Percentiles rank a stretch among this genome's conserved stretches.
phyloP scores from a whole-genome alignment of 2,113 vertebrate genomes.

The Sminthopsis crassicaudata region DNA sequence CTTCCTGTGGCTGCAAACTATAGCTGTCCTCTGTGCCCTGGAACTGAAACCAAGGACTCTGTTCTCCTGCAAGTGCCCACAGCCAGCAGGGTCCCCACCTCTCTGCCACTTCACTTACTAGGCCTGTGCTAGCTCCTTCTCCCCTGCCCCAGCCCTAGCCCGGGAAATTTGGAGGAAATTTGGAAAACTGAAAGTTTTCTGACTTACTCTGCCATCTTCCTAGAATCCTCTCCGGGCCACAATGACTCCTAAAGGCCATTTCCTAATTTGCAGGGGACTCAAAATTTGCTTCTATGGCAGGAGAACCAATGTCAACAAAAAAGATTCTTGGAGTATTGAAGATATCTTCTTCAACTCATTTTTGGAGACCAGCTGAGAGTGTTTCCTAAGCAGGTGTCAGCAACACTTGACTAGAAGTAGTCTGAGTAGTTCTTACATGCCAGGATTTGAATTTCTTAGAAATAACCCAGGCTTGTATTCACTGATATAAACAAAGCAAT shows the following conservation, averaged over 20 bases:
- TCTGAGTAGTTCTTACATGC: background rate
- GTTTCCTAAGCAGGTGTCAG: background rate
- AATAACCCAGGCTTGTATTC: no score
- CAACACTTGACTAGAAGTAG: background rate
- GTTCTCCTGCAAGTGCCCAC: no score
- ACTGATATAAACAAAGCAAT: background rate
- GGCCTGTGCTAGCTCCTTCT: no score
- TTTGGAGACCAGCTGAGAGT: no score
- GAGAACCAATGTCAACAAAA: background rate
- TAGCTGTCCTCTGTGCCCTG: no score
- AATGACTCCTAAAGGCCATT: background rate
- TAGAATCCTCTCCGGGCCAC: background rate
- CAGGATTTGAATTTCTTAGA: background rate
- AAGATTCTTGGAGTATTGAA: background rate
- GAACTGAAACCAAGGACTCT: no score
- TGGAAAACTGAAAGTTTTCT: background rate
- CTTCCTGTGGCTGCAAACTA: no score
- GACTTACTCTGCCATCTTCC: background rate
- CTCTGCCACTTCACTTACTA: no score
- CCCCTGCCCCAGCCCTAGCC: no score
- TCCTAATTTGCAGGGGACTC: background rate
- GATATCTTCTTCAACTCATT: background rate
- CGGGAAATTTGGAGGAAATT: background rate
- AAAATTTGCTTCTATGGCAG: background rate
- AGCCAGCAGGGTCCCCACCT: no score